phyloP scores from a whole-genome alignment of 2,888 invertebrate genomes.

The Caenorhabditis sp. region DNA sequence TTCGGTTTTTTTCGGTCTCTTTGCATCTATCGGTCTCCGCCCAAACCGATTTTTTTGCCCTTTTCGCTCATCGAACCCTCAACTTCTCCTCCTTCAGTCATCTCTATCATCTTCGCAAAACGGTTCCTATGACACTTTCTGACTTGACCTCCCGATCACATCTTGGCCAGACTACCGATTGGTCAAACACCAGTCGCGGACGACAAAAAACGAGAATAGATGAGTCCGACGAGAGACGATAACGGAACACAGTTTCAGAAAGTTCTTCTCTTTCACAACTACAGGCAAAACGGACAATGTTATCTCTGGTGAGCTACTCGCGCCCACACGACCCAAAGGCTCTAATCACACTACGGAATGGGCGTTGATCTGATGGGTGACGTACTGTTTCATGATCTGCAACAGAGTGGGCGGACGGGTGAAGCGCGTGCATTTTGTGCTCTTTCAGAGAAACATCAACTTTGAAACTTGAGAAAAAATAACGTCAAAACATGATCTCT shows the following conservation, averaged over 20 bases:
- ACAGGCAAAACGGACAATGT: slow-evolving; percentile 6
- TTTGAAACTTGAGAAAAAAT: not conserved
- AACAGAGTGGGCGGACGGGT: not conserved
- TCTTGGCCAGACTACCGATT: not conserved
- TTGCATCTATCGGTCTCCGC: too few species aligned
- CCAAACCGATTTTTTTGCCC: not conserved
- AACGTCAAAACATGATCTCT: too few species aligned
- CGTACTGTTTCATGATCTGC: slow-evolving; percentile 10
- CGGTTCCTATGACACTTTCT: not conserved
- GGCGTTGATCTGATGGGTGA: slow-evolving; percentile 13
- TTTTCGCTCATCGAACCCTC: not conserved
- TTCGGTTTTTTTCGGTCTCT: too few species aligned
- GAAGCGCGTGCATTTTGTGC: not conserved
- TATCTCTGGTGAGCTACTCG: slow-evolving; percentile 4
- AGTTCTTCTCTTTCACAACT: not conserved
- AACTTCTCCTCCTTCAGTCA: not conserved
- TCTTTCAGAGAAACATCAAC: slow-evolving; percentile 4
- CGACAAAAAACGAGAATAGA: not conserved
- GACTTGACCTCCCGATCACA: not conserved
- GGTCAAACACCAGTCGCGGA: slow-evolving; percentile 6
- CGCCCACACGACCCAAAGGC: not conserved
- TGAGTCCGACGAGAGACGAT: not conserved
- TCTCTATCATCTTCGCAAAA: too few species aligned
- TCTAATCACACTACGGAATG: not conserved
- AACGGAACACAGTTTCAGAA: not conserved